Conservation (phyloP, 2,113 vertebrate species). For the Aspiorhynchus laticeps region DNA sequence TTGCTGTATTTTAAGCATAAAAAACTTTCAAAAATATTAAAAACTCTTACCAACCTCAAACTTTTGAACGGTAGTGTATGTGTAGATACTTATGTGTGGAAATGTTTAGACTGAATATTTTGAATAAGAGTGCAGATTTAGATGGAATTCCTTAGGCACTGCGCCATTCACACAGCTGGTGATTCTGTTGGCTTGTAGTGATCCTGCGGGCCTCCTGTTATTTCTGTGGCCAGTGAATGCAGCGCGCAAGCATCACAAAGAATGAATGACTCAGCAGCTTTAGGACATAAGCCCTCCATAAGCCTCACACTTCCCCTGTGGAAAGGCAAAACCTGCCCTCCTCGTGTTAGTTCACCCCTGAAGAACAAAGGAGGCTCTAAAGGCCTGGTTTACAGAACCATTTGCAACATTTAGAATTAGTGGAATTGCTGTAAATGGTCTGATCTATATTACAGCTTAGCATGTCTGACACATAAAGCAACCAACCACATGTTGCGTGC, state of each 20-base stretch:
- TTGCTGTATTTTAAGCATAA: neutral
- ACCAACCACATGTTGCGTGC: neutral
- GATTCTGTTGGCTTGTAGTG: constrained; percentile 6
- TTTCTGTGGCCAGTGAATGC: constrained; percentile 41
- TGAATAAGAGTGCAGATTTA: neutral
- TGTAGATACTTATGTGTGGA: neutral
- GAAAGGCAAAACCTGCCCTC: constrained; percentile 44
- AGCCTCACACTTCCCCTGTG: constrained; percentile 47
- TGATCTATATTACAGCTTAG: neutral
- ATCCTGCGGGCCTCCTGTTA: constrained; percentile 17
- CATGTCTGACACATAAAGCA: neutral
- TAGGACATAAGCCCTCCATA: constrained; percentile 47
- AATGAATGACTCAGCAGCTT: constrained; percentile 56
- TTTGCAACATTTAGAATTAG: constrained; percentile 5
- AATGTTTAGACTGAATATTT: constrained; percentile 4
- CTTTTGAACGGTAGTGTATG: neutral
- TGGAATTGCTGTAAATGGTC: neutral
- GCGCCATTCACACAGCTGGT: constrained; percentile 22
- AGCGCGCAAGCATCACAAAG: constrained; percentile 33
- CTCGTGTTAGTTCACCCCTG: neutral
- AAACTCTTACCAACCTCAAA: neutral
- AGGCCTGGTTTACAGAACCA: constrained; percentile 2
- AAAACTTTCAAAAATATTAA: neutral
- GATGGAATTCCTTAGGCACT: constrained; percentile 39
- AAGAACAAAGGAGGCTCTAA: constrained; percentile 42